Percentiles rank a stretch among this genome's conserved stretches.
Conservation (phyloP, 1,140 invertebrate genomes). For the Drosophila novamexicana region DNA sequence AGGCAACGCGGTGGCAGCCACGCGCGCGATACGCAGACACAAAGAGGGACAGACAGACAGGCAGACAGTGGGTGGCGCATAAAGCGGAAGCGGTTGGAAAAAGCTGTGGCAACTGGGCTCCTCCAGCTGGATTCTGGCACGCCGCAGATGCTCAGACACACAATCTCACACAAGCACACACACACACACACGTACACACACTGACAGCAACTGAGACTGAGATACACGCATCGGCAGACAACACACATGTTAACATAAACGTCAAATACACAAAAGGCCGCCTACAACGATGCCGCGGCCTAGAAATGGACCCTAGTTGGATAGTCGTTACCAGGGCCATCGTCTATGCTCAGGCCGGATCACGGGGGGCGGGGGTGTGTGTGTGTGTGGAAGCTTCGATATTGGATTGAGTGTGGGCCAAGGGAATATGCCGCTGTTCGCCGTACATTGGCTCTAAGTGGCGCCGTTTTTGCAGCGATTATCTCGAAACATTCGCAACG, state of each 20-base stretch:
- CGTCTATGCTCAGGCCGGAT: neutral
- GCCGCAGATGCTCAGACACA: constrained; percentile 67
- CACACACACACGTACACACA: constrained; percentile 16
- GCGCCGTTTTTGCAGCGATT: constrained; percentile 74
- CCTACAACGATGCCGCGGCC: constrained; percentile 18
- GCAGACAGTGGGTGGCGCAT: constrained; percentile 39
- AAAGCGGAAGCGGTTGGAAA: constrained; percentile 40
- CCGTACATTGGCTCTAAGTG: constrained; percentile 54
- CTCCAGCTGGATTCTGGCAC: constrained; percentile 62
- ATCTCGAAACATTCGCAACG: constrained; percentile 60
- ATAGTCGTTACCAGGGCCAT: constrained; percentile 45
- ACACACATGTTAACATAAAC: constrained; percentile 82
- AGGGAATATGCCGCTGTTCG: constrained; percentile 5
- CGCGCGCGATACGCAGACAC: constrained; percentile 10
- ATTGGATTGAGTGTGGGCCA: neutral
- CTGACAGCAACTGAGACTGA: constrained; percentile 31
- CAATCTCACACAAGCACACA: constrained; percentile 17
- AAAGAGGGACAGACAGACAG: constrained; percentile 23
- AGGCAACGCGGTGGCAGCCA: constrained; percentile 16
- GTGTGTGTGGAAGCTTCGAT: neutral
- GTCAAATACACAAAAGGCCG: constrained; percentile 77
- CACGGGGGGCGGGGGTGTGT: neutral
- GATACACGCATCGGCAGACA: constrained; percentile 66
- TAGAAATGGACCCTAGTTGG: constrained; percentile 30
- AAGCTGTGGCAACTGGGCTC: constrained; percentile 48